Evolutionary conservation across 2,888 invertebrate genomes (phyloP).

Genomic region (Eueremaeus valkanovi): DNA sequence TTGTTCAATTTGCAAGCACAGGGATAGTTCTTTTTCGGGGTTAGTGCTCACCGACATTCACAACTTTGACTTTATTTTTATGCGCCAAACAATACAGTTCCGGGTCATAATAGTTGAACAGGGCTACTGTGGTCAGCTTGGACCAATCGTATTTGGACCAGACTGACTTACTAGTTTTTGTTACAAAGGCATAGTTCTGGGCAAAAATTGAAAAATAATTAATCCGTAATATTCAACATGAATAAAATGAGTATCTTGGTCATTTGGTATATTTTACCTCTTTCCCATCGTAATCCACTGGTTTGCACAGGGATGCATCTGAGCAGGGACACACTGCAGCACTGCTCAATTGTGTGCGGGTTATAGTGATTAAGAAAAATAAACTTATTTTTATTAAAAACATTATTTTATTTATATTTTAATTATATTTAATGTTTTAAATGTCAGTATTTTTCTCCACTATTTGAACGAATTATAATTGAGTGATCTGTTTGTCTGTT

Average conservation of each 20-base stretch:
- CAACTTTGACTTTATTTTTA: slow-evolving; percentile 50
- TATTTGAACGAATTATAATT: no score
- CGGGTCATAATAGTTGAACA: slow-evolving; percentile 51
- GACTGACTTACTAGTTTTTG: slow-evolving; percentile 42
- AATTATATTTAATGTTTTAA: no score
- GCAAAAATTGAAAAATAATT: neutral
- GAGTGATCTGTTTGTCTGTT: no score
- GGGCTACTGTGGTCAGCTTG: slow-evolving; percentile 52
- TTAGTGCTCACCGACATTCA: slow-evolving; percentile 39
- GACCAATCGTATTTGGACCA: slow-evolving; percentile 52
- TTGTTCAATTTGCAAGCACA: neutral
- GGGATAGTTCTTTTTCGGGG: no score
- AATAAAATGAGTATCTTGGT: neutral
- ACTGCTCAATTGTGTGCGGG: no score
- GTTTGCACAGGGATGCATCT: neutral
- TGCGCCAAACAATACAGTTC: slow-evolving; percentile 53
- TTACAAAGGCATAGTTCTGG: slow-evolving; percentile 46
- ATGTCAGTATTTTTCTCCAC: no score
- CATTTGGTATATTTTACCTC: neutral
- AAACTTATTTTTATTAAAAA: no score
- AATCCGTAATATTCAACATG: neutral
- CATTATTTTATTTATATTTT: no score
- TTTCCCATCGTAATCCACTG: neutral
- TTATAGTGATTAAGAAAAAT: no score
- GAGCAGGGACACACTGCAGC: neutral